Evolutionary conservation across 2,888 invertebrate genomes (phyloP), one percentile per base, ranked within the genome.

Genomic region (Ypsolopha sequella): DNA sequence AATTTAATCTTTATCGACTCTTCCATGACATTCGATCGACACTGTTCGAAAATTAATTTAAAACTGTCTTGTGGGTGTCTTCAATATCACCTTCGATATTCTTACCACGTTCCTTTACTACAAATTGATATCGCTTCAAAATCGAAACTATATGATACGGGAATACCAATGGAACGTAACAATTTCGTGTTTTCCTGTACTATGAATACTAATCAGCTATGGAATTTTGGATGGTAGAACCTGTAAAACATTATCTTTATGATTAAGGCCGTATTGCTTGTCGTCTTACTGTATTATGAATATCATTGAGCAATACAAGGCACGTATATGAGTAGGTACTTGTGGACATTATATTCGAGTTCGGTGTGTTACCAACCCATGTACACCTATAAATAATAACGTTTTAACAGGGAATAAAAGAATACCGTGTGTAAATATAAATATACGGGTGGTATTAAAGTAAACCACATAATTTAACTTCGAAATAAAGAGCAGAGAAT

Each of bases 101-200:
- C 72, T 43, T 51, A 53, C 54, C 56, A 62, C 65, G 66, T 71
- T 58, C 58, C 63, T 10, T 65, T 69, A 78, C 68, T 74, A 82
- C 80, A 79, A 76, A 82, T 82, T 79, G 80, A 82, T 84, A 81
- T 82, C 79, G 69, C 78, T 65, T 71, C 72, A 76, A 80, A 80
- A 81, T 80, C 81, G 77, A 70, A 60, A 60, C 56, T 64, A 59
- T 54, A 54, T 68, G 70, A 59, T 64, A 63, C 62, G 58, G 61
- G 80, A 74, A 81, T 80, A 80, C 74, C 63, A 77, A 80, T 58
- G 56, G 56, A 68, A 62, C 70, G 68, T 68, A 70, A 73, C 70
- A 60, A 63, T 64, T 67, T 59, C 70, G 54, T 52, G 55, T 51
- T 54, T 52, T 45, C 51, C 13, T 55, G n/a, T n/a, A 54, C 56